phyloP scores from a whole-genome alignment of 2,888 invertebrate species.

The Mesochorus sp. region DNA sequence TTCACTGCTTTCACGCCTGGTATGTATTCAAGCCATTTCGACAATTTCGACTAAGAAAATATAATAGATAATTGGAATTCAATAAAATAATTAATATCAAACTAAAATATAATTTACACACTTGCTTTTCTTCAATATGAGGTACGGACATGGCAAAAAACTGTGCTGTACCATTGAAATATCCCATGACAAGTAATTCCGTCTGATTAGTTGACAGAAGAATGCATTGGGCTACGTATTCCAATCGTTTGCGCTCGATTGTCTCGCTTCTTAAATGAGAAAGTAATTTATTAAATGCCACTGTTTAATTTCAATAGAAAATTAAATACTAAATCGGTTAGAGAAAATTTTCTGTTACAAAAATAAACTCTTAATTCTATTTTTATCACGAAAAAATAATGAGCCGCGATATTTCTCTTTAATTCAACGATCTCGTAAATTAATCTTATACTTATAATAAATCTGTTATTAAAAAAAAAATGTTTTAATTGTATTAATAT shows the following conservation, averaged over 20 bases:
- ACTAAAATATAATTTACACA: slow-evolving; percentile 2
- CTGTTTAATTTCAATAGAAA: neutral
- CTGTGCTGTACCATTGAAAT: slow-evolving; percentile 70
- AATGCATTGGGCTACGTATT: slow-evolving; percentile 70
- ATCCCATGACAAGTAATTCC: slow-evolving; percentile 74
- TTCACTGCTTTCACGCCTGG: slow-evolving; percentile 71
- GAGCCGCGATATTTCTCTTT: too few species aligned
- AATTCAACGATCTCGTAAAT: too few species aligned
- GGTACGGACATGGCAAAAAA: slow-evolving; percentile 71
- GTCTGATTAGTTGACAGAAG: slow-evolving; percentile 68
- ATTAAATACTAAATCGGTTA: too few species aligned
- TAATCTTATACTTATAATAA: neutral
- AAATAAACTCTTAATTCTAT: too few species aligned
- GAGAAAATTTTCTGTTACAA: too few species aligned
- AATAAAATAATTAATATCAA: neutral
- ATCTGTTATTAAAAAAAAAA: neutral
- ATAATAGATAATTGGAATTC: neutral
- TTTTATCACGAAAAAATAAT: too few species aligned
- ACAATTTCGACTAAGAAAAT: slow-evolving; percentile 66
- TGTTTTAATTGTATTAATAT: slow-evolving; percentile 7
- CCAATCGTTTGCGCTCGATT: slow-evolving; percentile 68
- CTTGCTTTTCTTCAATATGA: slow-evolving; percentile 54
- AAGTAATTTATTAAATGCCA: neutral
- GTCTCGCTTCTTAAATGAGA: slow-evolving; percentile 67
- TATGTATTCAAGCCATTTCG: slow-evolving; percentile 54